Conservation (phyloP, 2,888 invertebrate genomes). For the Amblyjoppa fuscipennis region DNA sequence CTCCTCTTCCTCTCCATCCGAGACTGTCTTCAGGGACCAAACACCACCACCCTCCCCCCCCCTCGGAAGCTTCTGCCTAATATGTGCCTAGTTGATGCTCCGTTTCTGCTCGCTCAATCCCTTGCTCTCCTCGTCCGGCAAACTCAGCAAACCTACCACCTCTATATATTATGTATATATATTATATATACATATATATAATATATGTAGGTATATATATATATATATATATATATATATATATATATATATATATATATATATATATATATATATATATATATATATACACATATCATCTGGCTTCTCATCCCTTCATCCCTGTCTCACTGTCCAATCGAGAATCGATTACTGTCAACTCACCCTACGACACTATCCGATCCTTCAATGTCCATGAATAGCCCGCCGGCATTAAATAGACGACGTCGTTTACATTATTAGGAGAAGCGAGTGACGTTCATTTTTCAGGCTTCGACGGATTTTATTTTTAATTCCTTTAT, state of each 20-base stretch:
- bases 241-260: background rate
- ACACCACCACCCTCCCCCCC: background rate
- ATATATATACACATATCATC: background rate
- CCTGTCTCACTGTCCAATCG: conserved; percentile 44
- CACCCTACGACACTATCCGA: conserved; percentile 32
- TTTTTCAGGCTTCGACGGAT: background rate
- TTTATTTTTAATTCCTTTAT: background rate
- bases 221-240: background rate
- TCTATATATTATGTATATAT: background rate
- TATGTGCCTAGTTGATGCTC: conserved; percentile 44
- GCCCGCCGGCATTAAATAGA: conserved; percentile 39
- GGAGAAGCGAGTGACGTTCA: conserved; percentile 7
- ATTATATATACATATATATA: background rate
- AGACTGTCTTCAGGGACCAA: conserved; percentile 20
- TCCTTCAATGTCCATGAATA: conserved; percentile 50
- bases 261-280: background rate
- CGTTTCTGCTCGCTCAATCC: conserved; percentile 17
- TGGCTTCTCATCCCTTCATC: conserved; percentile 6
- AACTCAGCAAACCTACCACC: conserved; percentile 34
- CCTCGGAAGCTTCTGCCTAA: conserved; percentile 25
- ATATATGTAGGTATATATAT: background rate
- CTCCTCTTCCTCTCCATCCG: conserved; percentile 20
- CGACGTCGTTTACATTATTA: conserved; percentile 34
- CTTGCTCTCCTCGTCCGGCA: conserved; percentile 36
- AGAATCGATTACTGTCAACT: conserved; percentile 57